These are phyloP conservation scores for Sympetrum striolatum DNA, from an alignment of 2,888 invertebrate species.

Conservation along the genomic window DNA sequence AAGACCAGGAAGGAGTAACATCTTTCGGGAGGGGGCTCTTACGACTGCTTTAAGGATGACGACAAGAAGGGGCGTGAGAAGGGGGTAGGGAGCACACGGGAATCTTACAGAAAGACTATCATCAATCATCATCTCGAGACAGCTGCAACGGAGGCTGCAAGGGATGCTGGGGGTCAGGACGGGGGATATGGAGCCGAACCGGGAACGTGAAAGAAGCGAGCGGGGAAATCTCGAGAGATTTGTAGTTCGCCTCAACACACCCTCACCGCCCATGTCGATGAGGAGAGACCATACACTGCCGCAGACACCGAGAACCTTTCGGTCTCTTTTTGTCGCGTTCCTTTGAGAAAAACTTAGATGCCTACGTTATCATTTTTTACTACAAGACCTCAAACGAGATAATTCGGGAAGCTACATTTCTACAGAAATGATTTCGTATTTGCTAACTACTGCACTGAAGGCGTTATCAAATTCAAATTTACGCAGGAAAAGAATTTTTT, in stretches of 20 bases:
- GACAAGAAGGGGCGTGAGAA: background rate
- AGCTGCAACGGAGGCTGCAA: conserved; percentile 9
- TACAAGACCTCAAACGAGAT: too few species aligned
- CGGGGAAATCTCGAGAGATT: background rate
- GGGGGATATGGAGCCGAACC: background rate
- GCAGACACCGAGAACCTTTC: background rate
- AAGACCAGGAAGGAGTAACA: background rate
- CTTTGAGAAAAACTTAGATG: too few species aligned
- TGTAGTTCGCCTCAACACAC: background rate
- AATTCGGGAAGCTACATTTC: too few species aligned
- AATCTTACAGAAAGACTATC: background rate
- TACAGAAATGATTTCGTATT: too few species aligned
- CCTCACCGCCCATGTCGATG: background rate
- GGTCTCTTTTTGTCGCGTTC: too few species aligned
- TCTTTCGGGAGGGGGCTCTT: background rate
- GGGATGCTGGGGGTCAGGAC: background rate
- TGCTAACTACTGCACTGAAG: too few species aligned
- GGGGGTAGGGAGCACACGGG: background rate
- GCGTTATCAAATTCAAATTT: too few species aligned
- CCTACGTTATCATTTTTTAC: too few species aligned
- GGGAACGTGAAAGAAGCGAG: background rate
- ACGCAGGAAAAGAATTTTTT: too few species aligned
- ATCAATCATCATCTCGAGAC: conserved; percentile 33
- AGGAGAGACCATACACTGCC: background rate
- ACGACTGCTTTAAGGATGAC: background rate